Base-by-base conservation (phyloP, 2,113 vertebrate species). In the Hyaena hyaena region DNA sequence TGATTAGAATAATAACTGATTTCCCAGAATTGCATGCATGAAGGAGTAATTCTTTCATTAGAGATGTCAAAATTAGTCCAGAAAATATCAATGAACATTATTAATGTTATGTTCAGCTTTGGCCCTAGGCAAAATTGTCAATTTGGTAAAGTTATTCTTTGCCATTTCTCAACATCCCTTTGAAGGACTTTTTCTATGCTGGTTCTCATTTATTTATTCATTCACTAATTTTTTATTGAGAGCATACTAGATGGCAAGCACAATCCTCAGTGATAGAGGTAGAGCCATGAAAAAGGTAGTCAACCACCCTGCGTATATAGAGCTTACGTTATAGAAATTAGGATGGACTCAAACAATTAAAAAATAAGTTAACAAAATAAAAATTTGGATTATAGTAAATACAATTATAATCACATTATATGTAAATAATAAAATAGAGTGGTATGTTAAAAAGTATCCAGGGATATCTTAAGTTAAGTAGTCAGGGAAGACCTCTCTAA, bases 1-100 rank as follows among this genome's bases (percentile, higher is more conserved):
- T 96, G 95, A 94, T 97, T 97, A 93, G 91, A 97, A 95, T 86
- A 97, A 81, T 93, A 98, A 92, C 95, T 43, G 80, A 90, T 94
- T 96, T 98, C 87, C 86, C 35, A 95, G 95, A 91, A 97, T 94
- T 88, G 19, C 58, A 61, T 92, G 35, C 85, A 95, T 79, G 76
- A 95, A 83, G 45, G 85, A 95, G 73, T 35, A 98, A 53, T 93
- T 68, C 93, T 88, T 96, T 96, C 69, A 69, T 96, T 83, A 87
- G 73, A 92, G 63, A 14, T 66, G 65, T 82, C 96, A 73, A 81
- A 88, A 90, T 96, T 88, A 9, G 65, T 84, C 73, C 88, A 97
- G 94, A 83, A 97, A 97, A 96, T 79, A 69, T 43, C 58, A n/a
- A 4, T 55, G 93, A 23, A 19, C 53, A 26, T 43, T 17, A 90